Evolutionary conservation across 30 jellyfish, hydroid and myxozoan genomes (phyloP).

Genomic region (Kudoa iwatai): DNA sequence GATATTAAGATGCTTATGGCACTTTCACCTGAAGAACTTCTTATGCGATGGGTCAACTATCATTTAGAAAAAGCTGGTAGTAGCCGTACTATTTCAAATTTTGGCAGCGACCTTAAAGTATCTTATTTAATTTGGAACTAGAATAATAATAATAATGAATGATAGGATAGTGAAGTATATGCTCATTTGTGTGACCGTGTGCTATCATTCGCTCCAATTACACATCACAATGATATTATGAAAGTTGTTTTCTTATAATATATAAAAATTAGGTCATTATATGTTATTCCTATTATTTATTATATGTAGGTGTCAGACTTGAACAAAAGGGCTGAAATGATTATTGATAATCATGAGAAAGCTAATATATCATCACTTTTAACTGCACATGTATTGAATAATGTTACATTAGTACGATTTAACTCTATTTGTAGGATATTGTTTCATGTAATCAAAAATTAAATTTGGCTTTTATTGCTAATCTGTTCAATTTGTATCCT

Average conservation of each 20-base stretch:
- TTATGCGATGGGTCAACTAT: conserved; percentile 79
- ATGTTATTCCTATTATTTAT: too few species aligned
- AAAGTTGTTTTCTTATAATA: too few species aligned
- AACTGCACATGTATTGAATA: too few species aligned
- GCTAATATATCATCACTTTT: conserved; percentile 2
- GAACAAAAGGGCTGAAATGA: conserved; percentile 36
- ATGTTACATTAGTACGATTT: too few species aligned
- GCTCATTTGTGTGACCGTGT: neutral
- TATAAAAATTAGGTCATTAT: too few species aligned
- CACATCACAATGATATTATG: too few species aligned
- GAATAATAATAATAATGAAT: neutral
- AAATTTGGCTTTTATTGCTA: conserved; percentile 89
- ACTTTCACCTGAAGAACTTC: conserved; percentile 70
- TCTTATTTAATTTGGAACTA: too few species aligned
- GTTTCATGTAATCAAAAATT: conserved; percentile 50
- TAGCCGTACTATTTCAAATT: conserved; percentile 24
- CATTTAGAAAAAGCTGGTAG: conserved; percentile 81
- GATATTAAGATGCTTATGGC: conserved; percentile 23
- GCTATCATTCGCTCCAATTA: too few species aligned
- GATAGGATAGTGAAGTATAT: neutral
- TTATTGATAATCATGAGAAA: conserved; percentile 55
- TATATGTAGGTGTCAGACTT: too few species aligned
- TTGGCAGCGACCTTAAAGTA: conserved; percentile 55
- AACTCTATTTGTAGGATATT: too few species aligned
- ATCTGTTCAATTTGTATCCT: conserved; percentile 47